Percentiles rank a stretch among this genome's conserved stretches.
Evolutionary conservation across 2,888 invertebrate genomes (phyloP).

Genomic region (Trachelus tabidus): DNA sequence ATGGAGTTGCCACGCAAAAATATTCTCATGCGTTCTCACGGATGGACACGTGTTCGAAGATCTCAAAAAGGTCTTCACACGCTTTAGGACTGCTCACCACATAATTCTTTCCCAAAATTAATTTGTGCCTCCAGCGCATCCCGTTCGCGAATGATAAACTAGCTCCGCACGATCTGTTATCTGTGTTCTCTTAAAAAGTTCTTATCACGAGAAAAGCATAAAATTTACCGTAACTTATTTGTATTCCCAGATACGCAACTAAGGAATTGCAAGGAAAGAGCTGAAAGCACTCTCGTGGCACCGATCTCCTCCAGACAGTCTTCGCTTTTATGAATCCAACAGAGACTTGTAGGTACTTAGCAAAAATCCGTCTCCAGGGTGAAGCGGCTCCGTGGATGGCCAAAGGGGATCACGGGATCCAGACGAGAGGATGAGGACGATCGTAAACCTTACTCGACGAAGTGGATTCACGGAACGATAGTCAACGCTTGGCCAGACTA

Average conservation of each 20-base stretch:
- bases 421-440: constrained; percentile 23
- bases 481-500: constrained; percentile 23
- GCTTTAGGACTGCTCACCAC: neutral
- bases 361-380: constrained; percentile 6
- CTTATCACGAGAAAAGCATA: neutral
- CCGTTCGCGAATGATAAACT: neutral
- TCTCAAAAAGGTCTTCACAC: neutral
- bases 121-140: neutral
- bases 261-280: neutral
- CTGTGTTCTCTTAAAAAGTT: neutral
- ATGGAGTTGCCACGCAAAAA: constrained; percentile 2
- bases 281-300: constrained; percentile 3
- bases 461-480: constrained; percentile 36
- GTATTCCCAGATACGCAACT: neutral
- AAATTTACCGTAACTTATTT: neutral
- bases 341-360: constrained; percentile 1
- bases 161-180: neutral
- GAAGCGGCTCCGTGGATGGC: neutral
- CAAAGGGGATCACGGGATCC: neutral
- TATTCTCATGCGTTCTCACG: neutral
- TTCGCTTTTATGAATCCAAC: constrained; percentile 7
- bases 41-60: neutral
- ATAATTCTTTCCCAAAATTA: neutral
- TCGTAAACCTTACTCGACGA: constrained; percentile 36
- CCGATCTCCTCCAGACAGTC: constrained; percentile 6